Base-by-base conservation (phyloP, 2,113 vertebrate species). In the Forbesichthys papilliferus region DNA sequence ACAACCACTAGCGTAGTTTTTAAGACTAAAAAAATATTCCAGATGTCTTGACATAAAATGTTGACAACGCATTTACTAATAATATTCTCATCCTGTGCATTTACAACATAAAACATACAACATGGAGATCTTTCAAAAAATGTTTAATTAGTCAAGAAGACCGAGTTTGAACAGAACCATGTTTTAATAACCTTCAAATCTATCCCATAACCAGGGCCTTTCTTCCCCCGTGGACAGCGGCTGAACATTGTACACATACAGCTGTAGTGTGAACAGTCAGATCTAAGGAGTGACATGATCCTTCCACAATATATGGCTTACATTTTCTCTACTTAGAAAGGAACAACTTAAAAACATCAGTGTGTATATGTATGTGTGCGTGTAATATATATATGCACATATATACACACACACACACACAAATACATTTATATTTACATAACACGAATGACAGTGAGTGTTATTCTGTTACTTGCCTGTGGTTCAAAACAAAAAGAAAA, bases 371-470 rank as follows among this genome's bases (percentile, higher is more conserved):
- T 27, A 27, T 3, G 27, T 27, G 27, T 27, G 27, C 27, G 27
- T 27, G 27, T 27, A 27, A 27, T 27, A 27, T 27, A 27, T 27
- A 27, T 27, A 20, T 20, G 2, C 2, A 20, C 2, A 1, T 20
- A 27, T 27, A 27, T 27, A 27, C 27, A 27, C 27, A 27, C 27
- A 27, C 20, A 27, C 27, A 27, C 27, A 92, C 88, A 93, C 82
- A 89, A 81, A 89, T 91, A 93, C 86, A 87, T 89, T 89, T 77
- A 90, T 93, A 93, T 93, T 91, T 93, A 93, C 93, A 93, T 71
- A 66, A 81, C 74, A 64, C 67, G 78, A 71, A 80, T 74, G 76
- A 69, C 56, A 3, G 56, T 64, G 61, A 74, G n/a, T 14, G 71
- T 86, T 75, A 78, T 71, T 80, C 69, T 27, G 69, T 84, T 77